Conservation (phyloP, 2,797 vertebrate genomes). For the Scarus forsteni region DNA sequence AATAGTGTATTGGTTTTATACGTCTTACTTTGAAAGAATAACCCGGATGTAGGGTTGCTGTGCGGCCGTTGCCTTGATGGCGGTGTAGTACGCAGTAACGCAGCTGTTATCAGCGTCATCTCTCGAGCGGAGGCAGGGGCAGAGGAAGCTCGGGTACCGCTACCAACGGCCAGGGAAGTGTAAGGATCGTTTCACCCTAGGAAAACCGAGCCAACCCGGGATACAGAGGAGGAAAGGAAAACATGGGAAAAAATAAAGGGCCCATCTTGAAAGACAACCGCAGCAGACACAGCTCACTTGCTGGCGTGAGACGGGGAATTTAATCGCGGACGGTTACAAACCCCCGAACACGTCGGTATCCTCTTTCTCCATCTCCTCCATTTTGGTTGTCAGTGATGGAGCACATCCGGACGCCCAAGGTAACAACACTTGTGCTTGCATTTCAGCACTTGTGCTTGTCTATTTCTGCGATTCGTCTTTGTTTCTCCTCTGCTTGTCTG, state of each 20-base stretch:
- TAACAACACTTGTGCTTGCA: slow-evolving; percentile 25
- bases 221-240: not conserved
- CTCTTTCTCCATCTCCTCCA: slow-evolving; percentile 62
- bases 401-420: slow-evolving; percentile 82
- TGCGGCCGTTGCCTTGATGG: fast-evolving
- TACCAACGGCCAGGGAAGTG: fast-evolving
- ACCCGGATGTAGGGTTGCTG: not conserved
- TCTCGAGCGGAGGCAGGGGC: not conserved
- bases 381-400: slow-evolving; percentile 78
- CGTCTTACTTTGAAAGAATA: slow-evolving; percentile 32
- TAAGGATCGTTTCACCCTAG: fast-evolving
- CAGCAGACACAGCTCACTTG: not conserved
- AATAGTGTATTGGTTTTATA: not conserved
- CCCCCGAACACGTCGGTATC: not conserved
- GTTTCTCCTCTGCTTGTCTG: not conserved
- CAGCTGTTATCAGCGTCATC: slow-evolving; percentile 13
- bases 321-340: slow-evolving; percentile 10
- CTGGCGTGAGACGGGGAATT: slow-evolving; percentile 18
- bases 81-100: not conserved
- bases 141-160: not conserved
- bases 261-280: not conserved
- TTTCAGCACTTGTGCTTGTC: not conserved
- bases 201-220: not conserved
- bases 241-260: slow-evolving; percentile 22
- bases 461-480: not conserved